These are phyloP conservation scores for Eulemur rufifrons DNA, from an alignment of 2,113 vertebrate species.

Conservation along the genomic window DNA sequence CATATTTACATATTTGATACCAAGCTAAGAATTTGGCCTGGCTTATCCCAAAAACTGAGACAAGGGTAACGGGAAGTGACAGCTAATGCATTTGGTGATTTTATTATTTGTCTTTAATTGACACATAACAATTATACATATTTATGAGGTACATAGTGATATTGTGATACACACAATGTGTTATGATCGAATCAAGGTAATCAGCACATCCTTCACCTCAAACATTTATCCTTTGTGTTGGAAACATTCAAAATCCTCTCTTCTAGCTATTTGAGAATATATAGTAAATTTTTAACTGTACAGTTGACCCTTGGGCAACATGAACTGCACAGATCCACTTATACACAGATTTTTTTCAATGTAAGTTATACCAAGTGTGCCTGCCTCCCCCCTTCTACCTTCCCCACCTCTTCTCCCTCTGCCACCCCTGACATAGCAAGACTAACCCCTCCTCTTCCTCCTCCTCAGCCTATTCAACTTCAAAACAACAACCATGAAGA, in stretches of 20 bases:
- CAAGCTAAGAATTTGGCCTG: neutral
- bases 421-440: neutral
- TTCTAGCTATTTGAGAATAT: neutral
- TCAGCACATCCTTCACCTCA: neutral
- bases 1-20: neutral
- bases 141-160: neutral
- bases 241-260: neutral
- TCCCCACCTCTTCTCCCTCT: neutral
- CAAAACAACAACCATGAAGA: neutral
- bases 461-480: neutral
- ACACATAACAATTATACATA: neutral
- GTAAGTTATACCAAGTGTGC: neutral
- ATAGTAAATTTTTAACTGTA: neutral
- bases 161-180: neutral
- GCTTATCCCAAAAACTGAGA: conserved; percentile 1
- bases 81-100: neutral
- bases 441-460: neutral
- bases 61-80: neutral
- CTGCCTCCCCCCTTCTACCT: neutral
- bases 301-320: neutral
- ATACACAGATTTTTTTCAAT: neutral
- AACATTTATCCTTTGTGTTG: neutral
- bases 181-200: neutral
- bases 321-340: neutral
- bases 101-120: neutral